Base-by-base conservation (phyloP, 2,888 invertebrate genomes). In the Caenorhabditis panamensis region DNA sequence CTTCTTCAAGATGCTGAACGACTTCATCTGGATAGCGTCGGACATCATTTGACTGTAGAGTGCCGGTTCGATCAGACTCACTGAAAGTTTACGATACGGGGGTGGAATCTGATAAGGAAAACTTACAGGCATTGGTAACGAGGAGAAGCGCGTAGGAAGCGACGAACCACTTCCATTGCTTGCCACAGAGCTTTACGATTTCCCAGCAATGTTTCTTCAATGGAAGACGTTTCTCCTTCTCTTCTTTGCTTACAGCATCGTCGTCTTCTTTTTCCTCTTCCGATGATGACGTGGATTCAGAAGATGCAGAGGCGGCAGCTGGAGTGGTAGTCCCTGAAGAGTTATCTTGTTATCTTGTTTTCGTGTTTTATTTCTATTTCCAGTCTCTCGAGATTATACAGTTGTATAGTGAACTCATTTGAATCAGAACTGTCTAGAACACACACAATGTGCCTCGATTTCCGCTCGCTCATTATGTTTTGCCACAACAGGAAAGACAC, bases 101-200 rank as follows among this genome's bases (percentile, higher is more conserved):
- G n/a, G n/a, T n/a, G n/a, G n/a, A n/a, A n/a, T 56, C 9, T 31
- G 20, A 37, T 2, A 28, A 44, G 8, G 5, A 31, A 58, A 28
- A 69, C 73, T 73, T 28, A 79, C 79, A 59, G 24, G 53, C 53
- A 31, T 64, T 68, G 58, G 58, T 44, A 24, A 69, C 54, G 8
- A 79, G 41, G 8, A 79, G 54, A 18, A 79, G 59, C 0, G 61
- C 31, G 44, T 79, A 79, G 6, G 79, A 68, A 37, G 67, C 47
- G 3, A 54, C n/a, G 47, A 67, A 79, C 68, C 68, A 75, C 24
- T 79, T 79, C 79, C 79, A 79, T n/a, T 79, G 79, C 20, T 62
- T 62, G 24, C 64, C 58, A 41, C 79, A 79, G 47, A 79, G 28
- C 37, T 75, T 73, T 2, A 61, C 47, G 49, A 79, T 79, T 1